These are phyloP conservation scores for Sebastiscus tertius DNA, from an alignment of 2,797 vertebrate species.

Conservation along the genomic window DNA sequence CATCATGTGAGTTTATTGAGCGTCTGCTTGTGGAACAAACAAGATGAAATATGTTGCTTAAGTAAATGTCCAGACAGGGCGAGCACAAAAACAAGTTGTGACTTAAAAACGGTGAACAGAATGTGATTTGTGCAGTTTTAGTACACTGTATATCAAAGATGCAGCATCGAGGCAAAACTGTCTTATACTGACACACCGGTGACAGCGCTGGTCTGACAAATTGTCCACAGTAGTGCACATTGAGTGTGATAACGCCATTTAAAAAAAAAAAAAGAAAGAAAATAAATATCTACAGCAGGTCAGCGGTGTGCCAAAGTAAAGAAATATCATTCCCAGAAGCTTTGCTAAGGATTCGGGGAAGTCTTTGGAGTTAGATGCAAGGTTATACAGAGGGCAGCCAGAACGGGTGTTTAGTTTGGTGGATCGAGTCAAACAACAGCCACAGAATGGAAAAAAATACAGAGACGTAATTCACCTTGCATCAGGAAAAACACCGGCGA, in stretches of 20 bases:
- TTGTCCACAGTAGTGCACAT: conserved; percentile 38
- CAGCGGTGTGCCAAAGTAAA: conserved; percentile 71
- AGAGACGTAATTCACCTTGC: conserved; percentile 59
- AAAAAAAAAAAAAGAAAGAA: conserved; percentile 22
- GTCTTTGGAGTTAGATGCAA: conserved; percentile 78
- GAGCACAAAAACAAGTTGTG: not conserved
- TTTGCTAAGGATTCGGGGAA: conserved; percentile 73
- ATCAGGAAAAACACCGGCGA: conserved; percentile 33
- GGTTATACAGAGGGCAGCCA: conserved; percentile 81
- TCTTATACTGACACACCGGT: not conserved
- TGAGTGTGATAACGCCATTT: conserved; percentile 55
- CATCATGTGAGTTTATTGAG: not conserved
- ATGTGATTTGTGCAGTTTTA: not conserved
- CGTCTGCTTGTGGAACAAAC: not conserved
- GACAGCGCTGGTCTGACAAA: conserved; percentile 33
- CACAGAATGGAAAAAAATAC: conserved; percentile 56
- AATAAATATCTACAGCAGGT: conserved; percentile 70
- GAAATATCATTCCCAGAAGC: conserved; percentile 76
- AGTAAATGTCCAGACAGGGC: conserved; percentile 19
- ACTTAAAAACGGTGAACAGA: not conserved
- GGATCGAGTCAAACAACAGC: conserved; percentile 67
- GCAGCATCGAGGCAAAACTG: not conserved
- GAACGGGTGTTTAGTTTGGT: conserved; percentile 71
- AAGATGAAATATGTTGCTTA: not conserved
- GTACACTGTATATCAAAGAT: conserved; percentile 4